phyloP scores from a whole-genome alignment of 2,888 invertebrate species.

The Keiferia lycopersicella region DNA sequence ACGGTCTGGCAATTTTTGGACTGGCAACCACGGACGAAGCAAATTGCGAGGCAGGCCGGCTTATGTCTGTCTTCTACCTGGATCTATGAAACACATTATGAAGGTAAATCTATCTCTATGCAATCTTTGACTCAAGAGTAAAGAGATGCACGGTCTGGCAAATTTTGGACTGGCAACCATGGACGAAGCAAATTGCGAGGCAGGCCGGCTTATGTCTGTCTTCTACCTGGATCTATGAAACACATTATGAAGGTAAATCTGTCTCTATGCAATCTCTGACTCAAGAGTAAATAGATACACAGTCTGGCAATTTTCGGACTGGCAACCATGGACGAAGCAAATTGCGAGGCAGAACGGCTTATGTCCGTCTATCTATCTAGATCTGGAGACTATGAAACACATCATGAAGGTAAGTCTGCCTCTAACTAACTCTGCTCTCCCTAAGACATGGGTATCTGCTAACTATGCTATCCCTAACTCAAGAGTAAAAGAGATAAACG shows the following conservation, averaged over 20 bases:
- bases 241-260: constrained; percentile 81
- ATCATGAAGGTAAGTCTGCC: constrained; percentile 79
- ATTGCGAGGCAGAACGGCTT: constrained; percentile 81
- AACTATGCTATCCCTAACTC: too few species aligned
- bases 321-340: constrained; percentile 81
- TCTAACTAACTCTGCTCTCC: too few species aligned
- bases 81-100: constrained; percentile 86
- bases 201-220: constrained; percentile 87
- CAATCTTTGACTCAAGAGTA: constrained; percentile 52
- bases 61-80: constrained; percentile 87
- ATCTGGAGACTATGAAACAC: constrained; percentile 88
- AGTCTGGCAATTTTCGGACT: constrained; percentile 83
- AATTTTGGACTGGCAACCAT: constrained; percentile 81
- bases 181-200: constrained; percentile 75
- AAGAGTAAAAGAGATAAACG: constrained; percentile 85
- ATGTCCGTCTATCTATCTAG: constrained; percentile 87
- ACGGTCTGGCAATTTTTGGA: constrained; percentile 82
- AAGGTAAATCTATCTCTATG: constrained; percentile 63
- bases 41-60: constrained; percentile 79
- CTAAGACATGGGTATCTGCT: too few species aligned
- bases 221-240: constrained; percentile 87
- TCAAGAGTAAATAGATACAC: constrained; percentile 84
- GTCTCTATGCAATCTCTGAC: too few species aligned
- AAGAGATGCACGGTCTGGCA: constrained; percentile 85
- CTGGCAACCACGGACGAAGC: constrained; percentile 83